phyloP scores from a whole-genome alignment of 2,888 invertebrate species.

The Diogma glabrata region DNA sequence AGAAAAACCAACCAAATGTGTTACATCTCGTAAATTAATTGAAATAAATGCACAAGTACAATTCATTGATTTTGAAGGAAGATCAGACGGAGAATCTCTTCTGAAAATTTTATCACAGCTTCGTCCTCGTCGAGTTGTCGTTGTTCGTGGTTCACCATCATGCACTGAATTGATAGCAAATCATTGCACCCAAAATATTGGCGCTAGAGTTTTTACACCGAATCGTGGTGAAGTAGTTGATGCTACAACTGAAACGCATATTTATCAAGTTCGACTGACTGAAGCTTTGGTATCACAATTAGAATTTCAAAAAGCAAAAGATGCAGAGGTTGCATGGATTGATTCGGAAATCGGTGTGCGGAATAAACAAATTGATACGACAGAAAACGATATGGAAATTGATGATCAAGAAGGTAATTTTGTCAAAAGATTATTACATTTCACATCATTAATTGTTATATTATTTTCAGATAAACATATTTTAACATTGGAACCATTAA shows the following conservation, averaged over 20 bases:
- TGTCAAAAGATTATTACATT: too few relatives aligned
- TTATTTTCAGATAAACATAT: slow-evolving; percentile 42
- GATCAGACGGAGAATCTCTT: slow-evolving; percentile 74
- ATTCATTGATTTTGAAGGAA: slow-evolving; percentile 95
- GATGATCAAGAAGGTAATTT: neutral
- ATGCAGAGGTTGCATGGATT: slow-evolving; percentile 94
- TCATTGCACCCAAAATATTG: slow-evolving; percentile 55
- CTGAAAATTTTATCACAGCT: slow-evolving; percentile 70
- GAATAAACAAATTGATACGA: slow-evolving; percentile 46
- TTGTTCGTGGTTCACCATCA: slow-evolving; percentile 61
- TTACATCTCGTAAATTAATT: slow-evolving; percentile 59
- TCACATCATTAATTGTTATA: too few relatives aligned
- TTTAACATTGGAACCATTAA: slow-evolving; percentile 55
- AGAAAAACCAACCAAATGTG: slow-evolving; percentile 87
- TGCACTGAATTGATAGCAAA: slow-evolving; percentile 56
- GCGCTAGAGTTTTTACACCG: slow-evolving; percentile 73
- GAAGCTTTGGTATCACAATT: slow-evolving; percentile 83
- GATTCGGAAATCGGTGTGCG: slow-evolving; percentile 62
- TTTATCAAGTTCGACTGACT: slow-evolving; percentile 90
- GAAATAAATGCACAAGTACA: slow-evolving; percentile 75
- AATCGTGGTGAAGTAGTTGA: slow-evolving; percentile 74
- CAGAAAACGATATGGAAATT: slow-evolving; percentile 26
- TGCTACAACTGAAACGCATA: slow-evolving; percentile 95
- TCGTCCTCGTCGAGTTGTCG: slow-evolving; percentile 67
- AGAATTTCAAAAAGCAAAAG: slow-evolving; percentile 71